Base-by-base conservation (phyloP, 2,113 vertebrate genomes). In the Sarotherodon lohbergeri region DNA sequence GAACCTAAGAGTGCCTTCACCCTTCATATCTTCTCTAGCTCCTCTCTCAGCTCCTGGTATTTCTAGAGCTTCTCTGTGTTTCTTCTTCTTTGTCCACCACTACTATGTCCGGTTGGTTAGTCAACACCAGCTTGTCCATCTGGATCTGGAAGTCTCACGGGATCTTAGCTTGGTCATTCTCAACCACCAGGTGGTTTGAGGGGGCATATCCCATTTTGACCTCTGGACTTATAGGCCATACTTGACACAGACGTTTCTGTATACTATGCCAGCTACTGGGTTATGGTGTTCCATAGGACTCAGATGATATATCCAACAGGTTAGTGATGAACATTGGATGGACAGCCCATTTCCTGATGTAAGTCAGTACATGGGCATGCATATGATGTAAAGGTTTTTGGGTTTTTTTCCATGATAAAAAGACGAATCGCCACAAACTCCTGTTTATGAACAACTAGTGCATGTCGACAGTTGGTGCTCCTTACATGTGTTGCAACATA, bases 21-120 rank as follows among this genome's bases (percentile, higher is more conserved):
- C 36, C 36, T 39, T 66, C 17, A 66, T 5, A 36, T 66, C 32
- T 7, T 66, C 61, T 0, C 61, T 5, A 4, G 32, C 61, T 66
- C 12, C 61, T 4, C 32, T 36, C 32, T 12, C 32, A 66, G 2
- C 1, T 0, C 32, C 32, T 66, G 61, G 61, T n/a, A 36, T 36
- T 66, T 32, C 61, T 66, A 36, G 17, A 36, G 61, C 17, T 12
- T 66, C 27, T 57, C 5, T 6, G 1, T 7, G 9, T 63, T 19
- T n/a, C 32, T 36, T 61, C 29, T 63, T 66, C 61, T 66, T 66
- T 36, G 17, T 36, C 61, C 17, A 36, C 2, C 9, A n/a, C 61
- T 66, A n/a, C 61, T 1, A 7, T 36, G 59, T 63, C 17, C 5
- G 5, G 59, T 36, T 63, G 61, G 17, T 66, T 66, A 36, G 32